A percentile compares a stretch with the other conserved stretches of the same genome.
Conservation (phyloP, 2,888 invertebrate genomes). For the Hydrotaea diabolus region DNA sequence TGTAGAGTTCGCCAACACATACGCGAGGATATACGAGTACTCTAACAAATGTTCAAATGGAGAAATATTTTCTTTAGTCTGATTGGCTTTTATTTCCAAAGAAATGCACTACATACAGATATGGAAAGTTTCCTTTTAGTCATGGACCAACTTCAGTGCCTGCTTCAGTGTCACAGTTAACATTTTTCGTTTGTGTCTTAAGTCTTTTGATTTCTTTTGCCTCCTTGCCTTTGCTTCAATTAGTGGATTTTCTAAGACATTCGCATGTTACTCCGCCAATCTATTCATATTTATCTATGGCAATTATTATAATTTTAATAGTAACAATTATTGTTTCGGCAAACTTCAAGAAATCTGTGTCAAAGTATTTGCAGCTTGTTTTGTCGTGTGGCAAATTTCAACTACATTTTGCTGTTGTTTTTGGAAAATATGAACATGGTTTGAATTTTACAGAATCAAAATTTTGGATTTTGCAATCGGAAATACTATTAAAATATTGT, state of each 20-base stretch:
- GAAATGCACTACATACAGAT: neutral
- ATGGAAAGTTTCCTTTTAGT: neutral
- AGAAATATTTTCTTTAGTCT: neutral
- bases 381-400: neutral
- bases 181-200: neutral
- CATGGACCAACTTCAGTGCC: neutral
- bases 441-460: too few species aligned
- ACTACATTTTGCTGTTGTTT: too few species aligned
- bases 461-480: too few species aligned
- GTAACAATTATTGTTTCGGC: neutral
- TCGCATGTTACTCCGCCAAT: neutral
- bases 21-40: too few species aligned
- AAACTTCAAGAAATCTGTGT: neutral
- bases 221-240: neutral
- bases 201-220: constrained; percentile 27
- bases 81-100: neutral
- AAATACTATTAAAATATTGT: too few species aligned
- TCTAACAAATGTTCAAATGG: neutral
- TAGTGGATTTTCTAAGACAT: neutral
- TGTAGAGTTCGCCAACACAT: neutral
- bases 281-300: neutral
- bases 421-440: too few species aligned
- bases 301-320: neutral
- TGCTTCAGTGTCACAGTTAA: too few species aligned
- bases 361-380: neutral